Base-by-base conservation (phyloP, 2,888 invertebrate species). In the Agrochola circellaris region DNA sequence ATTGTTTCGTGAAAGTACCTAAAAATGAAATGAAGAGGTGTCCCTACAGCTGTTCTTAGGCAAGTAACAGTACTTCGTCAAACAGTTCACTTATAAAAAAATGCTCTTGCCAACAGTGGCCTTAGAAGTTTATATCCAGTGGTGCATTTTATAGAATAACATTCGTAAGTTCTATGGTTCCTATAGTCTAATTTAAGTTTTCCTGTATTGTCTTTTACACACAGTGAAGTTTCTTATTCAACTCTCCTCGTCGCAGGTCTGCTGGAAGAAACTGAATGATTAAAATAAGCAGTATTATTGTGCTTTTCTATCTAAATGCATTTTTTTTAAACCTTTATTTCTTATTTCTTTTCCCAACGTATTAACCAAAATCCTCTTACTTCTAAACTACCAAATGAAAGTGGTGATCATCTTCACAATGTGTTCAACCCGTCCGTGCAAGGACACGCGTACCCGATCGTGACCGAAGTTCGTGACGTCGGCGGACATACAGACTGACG, bases 391-490 rank as follows among this genome's bases (percentile, higher is more conserved):
- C 30, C 58, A 78, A 77, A 83, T 48, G 89, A 88, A 87, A 88
- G 88, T 88, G 87, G 70, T 79, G 69, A 77, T 78, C 51, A 62
- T 64, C 60, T 73, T 34, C 38, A 73, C 67, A 68, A 74, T 61
- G 66, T 75, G 80, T 77, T 56, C 64, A 72, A 64, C 62, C 79
- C 82, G 78, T 75, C 81, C 65, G 79, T 62, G 82, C 88, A 88
- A 88, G 88, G 88, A 87, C 88, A 88, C 87, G 89, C 81, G 78
- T 82, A 81, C 34, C 26, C 69, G n/a, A 48, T 88, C 88, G 89
- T 89, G 89, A 88, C 86, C 45, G 26, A n/a, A 61, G 54, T 70
- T 89, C 90, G 90, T 90, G 90, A 89, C 81, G 89, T 88, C 89
- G 89, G 88, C 84, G 73, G 81, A 83, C 83, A 84, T 78, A 82